phyloP scores from a whole-genome alignment of 2,113 vertebrate genomes.

The Capreolus pygargus region DNA sequence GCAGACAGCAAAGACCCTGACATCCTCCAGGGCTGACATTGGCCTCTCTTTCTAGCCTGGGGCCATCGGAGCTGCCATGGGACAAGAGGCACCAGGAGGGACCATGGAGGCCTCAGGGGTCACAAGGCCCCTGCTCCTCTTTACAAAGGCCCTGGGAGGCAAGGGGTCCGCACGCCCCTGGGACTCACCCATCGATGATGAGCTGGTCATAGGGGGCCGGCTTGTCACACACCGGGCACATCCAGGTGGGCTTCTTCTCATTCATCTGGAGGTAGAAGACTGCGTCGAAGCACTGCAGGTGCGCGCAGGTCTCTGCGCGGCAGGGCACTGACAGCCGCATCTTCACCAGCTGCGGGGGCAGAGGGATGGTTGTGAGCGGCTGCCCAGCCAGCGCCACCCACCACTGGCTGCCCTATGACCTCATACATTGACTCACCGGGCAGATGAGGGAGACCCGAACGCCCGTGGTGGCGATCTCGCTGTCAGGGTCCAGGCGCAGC shows the following conservation, averaged over 20 bases:
- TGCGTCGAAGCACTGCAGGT: slow-evolving; percentile 98
- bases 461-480: slow-evolving; percentile 97
- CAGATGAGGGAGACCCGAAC: slow-evolving; percentile 97
- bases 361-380: not conserved
- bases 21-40: fast-evolving
- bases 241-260: slow-evolving; percentile 99
- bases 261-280: slow-evolving; percentile 99
- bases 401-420: not conserved
- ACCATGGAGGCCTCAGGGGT: too few species aligned
- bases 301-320: slow-evolving; percentile 94
- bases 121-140: fast-evolving
- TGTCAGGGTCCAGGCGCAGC: slow-evolving; percentile 95
- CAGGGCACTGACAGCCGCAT: slow-evolving; percentile 97
- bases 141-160: too few species aligned
- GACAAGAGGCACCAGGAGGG: not conserved
- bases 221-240: slow-evolving; percentile 97
- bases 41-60: fast-evolving
- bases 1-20: not conserved
- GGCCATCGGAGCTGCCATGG: not conserved
- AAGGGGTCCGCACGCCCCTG: fast-evolving
- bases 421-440: slow-evolving; percentile 85
- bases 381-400: fast-evolving
- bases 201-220: slow-evolving; percentile 96
- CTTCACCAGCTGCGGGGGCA: slow-evolving; percentile 91
- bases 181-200: slow-evolving; percentile 94